Evolutionary conservation across 2,888 invertebrate genomes (phyloP).

Genomic region (Yponomeuta evonymella): DNA sequence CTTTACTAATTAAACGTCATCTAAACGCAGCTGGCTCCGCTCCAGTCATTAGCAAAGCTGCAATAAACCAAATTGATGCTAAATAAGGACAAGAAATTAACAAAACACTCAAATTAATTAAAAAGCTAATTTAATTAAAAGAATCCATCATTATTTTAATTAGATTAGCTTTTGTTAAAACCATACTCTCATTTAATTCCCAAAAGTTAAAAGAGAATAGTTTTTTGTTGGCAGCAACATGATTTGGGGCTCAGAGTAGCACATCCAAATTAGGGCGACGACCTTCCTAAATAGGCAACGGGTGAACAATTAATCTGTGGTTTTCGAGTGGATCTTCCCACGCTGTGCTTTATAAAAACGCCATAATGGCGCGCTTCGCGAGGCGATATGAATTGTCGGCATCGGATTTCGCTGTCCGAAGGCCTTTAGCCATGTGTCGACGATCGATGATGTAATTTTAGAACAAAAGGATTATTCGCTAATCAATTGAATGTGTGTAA

Average conservation of each 20-base stretch:
- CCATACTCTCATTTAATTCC: not conserved
- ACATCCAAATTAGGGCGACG: slow-evolving; percentile 20
- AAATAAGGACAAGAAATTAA: not conserved
- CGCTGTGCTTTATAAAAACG: slow-evolving; percentile 26
- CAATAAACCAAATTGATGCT: not conserved
- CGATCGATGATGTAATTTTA: not conserved
- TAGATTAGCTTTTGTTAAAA: not conserved
- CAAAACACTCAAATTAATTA: not conserved
- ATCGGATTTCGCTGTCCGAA: slow-evolving; percentile 12
- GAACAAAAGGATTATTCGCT: not conserved
- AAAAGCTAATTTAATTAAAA: not conserved
- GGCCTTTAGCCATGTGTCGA: slow-evolving; percentile 6
- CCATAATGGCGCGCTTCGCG: slow-evolving; percentile 15
- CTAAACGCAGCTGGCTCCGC: not conserved
- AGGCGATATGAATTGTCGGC: not conserved
- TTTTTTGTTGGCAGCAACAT: not conserved
- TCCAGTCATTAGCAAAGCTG: not conserved
- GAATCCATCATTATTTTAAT: too few relatives aligned
- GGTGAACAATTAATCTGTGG: slow-evolving; percentile 29
- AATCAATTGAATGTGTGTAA: not conserved
- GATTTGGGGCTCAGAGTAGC: not conserved
- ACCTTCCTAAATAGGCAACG: slow-evolving; percentile 42
- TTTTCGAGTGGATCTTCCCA: slow-evolving; percentile 37
- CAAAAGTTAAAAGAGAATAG: not conserved
- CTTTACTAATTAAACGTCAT: not conserved